Evolutionary conservation across 1,140 invertebrate species (phyloP).

Genomic region (Dolichoris vasculosae): DNA sequence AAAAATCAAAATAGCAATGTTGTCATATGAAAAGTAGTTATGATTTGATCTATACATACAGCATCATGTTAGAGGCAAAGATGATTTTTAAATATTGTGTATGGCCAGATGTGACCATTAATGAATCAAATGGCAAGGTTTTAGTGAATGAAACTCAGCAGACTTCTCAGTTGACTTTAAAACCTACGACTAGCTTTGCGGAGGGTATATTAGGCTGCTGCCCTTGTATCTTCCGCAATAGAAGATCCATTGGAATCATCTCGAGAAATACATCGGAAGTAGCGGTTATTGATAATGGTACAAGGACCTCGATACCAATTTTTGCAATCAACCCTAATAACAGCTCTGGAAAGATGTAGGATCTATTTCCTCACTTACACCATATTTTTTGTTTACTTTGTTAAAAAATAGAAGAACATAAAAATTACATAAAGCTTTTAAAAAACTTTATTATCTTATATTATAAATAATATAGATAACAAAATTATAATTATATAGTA

Average conservation of each 20-base stretch:
- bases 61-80: neutral
- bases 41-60: neutral
- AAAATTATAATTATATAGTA: no score
- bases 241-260: slow-evolving; percentile 63
- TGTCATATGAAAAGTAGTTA: neutral
- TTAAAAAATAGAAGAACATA: no score
- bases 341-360: slow-evolving; percentile 65
- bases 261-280: slow-evolving; percentile 52
- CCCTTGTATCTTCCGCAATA: slow-evolving; percentile 69
- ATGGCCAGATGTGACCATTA: slow-evolving; percentile 62
- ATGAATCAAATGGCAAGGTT: slow-evolving; percentile 58
- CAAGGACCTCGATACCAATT: slow-evolving; percentile 65
- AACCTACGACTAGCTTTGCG: slow-evolving; percentile 55
- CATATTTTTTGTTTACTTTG: no score
- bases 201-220: slow-evolving; percentile 67
- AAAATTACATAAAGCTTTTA: no score
- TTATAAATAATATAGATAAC: no score
- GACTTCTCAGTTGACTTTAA: slow-evolving; percentile 38
- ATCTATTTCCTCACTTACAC: slow-evolving; percentile 19
- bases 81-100: slow-evolving; percentile 70
- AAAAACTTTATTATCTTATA: no score
- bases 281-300: slow-evolving; percentile 55
- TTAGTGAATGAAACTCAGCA: slow-evolving; percentile 52
- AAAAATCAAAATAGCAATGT: neutral
- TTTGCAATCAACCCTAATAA: slow-evolving; percentile 64